These are phyloP conservation scores for Xestia ashworthii DNA, from an alignment of 2,888 invertebrate species.

Conservation along the genomic window DNA sequence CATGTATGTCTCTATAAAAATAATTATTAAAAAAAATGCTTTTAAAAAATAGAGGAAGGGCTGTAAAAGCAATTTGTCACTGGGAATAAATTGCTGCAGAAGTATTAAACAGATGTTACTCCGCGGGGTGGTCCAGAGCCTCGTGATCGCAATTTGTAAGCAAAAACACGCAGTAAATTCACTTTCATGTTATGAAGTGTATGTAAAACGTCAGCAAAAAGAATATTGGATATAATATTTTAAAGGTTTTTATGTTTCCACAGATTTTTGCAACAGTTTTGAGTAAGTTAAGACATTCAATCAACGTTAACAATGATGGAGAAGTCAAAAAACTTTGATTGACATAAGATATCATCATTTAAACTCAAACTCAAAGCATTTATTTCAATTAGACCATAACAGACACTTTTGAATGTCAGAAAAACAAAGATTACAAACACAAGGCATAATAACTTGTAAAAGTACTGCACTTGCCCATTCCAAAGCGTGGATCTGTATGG, in stretches of 20 bases:
- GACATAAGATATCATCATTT: no score
- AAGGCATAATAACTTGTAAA: no score
- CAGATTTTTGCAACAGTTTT: background rate
- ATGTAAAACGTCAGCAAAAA: slow-evolving; percentile 40
- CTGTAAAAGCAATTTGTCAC: slow-evolving; percentile 68
- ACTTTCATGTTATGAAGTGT: slow-evolving; percentile 52
- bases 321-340: background rate
- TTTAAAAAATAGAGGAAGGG: slow-evolving; percentile 33
- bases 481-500: no score
- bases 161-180: slow-evolving; percentile 51
- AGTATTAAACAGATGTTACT: slow-evolving; percentile 74
- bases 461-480: no score
- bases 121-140: slow-evolving; percentile 31
- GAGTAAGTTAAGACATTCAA: background rate
- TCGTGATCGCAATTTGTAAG: slow-evolving; percentile 70
- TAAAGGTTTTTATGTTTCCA: no score
- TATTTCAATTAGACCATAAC: no score
- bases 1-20: slow-evolving; percentile 1
- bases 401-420: no score
- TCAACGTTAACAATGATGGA: background rate
- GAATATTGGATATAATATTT: background rate
- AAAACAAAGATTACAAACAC: no score
- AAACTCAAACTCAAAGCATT: no score
- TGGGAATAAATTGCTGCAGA: slow-evolving; percentile 68
- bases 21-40: background rate